Evolutionary conservation across 2,888 invertebrate species (phyloP).

Genomic region (Yponomeuta sedellus): DNA sequence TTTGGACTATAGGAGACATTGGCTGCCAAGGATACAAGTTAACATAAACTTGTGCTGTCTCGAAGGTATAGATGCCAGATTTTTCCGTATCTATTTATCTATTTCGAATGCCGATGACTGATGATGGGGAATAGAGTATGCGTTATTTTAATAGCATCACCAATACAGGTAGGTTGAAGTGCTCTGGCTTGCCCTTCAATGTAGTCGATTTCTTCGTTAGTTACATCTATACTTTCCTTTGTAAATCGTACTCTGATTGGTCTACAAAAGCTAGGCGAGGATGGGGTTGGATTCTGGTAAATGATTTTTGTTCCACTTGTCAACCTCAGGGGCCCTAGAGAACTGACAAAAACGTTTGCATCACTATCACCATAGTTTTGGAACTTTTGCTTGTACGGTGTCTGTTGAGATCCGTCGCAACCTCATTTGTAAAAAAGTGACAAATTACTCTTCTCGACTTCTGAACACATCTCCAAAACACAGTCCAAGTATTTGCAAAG

Average conservation of each 20-base stretch:
- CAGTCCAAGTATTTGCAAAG: neutral
- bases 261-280: slow-evolving; percentile 1
- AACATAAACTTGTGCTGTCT: too few relatives aligned
- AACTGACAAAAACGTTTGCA: slow-evolving; percentile 10
- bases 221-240: neutral
- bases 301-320: too few relatives aligned
- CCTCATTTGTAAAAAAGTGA: slow-evolving; percentile 6
- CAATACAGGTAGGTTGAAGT: too few relatives aligned
- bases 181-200: too few relatives aligned
- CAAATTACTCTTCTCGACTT: neutral
- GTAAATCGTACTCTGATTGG: slow-evolving; percentile 5
- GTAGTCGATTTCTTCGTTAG: neutral
- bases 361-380: slow-evolving; percentile 4
- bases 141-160: too few relatives aligned
- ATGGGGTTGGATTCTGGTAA: too few relatives aligned
- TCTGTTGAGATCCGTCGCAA: slow-evolving; percentile 13
- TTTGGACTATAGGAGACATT: too few relatives aligned
- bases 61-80: too few relatives aligned
- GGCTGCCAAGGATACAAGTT: too few relatives aligned
- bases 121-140: too few relatives aligned
- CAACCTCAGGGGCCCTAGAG: slow-evolving; percentile 5
- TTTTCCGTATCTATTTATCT: too few relatives aligned
- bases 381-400: slow-evolving; percentile 11
- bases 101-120: too few relatives aligned
- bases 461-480: neutral